Evolutionary conservation across 2,888 invertebrate genomes (phyloP).

Genomic region (Himalopsyche kuldschensis): DNA sequence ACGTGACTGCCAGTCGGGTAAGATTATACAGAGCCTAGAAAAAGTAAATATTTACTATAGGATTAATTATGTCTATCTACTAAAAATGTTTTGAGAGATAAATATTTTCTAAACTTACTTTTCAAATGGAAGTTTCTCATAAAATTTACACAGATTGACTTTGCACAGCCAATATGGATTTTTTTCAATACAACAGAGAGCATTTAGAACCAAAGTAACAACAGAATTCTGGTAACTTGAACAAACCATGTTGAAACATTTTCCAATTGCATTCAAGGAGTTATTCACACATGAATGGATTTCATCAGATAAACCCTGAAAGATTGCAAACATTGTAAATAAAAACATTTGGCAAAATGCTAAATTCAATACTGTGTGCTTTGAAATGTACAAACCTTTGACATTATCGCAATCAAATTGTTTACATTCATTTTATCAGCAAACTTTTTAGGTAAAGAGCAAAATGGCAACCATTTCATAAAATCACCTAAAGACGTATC

Average conservation of each 20-base stretch:
- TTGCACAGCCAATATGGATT: conserved; percentile 87
- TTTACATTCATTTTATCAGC: conserved; percentile 52
- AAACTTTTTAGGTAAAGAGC: conserved; percentile 49
- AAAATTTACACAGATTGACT: conserved; percentile 59
- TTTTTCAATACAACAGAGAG: conserved; percentile 64
- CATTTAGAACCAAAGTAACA: conserved; percentile 62
- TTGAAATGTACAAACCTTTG: conserved; percentile 53
- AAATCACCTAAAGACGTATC: conserved; percentile 61
- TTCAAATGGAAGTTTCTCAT: conserved; percentile 52
- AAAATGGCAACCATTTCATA: conserved; percentile 54
- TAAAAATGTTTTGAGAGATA: not conserved
- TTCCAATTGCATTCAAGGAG: conserved; percentile 65
- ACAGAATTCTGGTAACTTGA: conserved; percentile 63
- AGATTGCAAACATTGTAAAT: conserved; percentile 38
- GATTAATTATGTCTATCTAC: not conserved
- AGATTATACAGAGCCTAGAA: conserved; percentile 34
- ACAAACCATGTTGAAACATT: conserved; percentile 62
- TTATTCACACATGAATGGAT: conserved; percentile 76
- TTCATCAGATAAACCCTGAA: conserved; percentile 71
- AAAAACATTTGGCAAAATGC: not conserved
- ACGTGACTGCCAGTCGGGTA: conserved; percentile 31
- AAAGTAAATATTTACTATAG: not conserved
- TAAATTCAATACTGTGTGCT: not conserved
- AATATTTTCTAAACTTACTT: conserved; percentile 45
- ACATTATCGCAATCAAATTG: conserved; percentile 56